Evolutionary conservation across 2,888 invertebrate genomes (phyloP).

Genomic region (Drosophila hamatofila): DNA sequence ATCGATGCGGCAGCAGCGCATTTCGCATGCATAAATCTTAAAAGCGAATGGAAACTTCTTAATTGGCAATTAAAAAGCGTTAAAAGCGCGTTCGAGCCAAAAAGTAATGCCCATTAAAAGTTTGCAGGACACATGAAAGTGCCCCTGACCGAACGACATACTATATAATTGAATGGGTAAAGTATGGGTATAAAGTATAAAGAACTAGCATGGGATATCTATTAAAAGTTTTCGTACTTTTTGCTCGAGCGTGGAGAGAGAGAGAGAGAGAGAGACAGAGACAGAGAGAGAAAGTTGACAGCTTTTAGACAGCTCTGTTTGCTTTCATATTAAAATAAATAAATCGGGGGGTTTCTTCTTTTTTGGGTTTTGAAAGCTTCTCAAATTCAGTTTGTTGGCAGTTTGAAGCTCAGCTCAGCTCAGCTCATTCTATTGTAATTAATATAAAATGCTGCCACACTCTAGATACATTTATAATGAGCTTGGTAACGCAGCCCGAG

Average conservation of each 20-base stretch:
- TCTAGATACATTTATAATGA: slow-evolving; percentile 57
- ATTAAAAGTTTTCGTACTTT: slow-evolving; percentile 2
- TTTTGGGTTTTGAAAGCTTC: not conserved
- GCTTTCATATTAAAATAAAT: not conserved
- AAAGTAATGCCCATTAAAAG: slow-evolving; percentile 45
- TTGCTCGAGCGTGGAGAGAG: not conserved
- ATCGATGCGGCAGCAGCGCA: slow-evolving; percentile 50
- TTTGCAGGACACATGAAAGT: slow-evolving; percentile 33
- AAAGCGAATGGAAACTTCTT: slow-evolving; percentile 55
- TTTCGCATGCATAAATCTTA: slow-evolving; percentile 44
- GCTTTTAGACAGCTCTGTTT: not conserved
- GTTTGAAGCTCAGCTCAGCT: slow-evolving; percentile 4
- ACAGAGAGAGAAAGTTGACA: not conserved
- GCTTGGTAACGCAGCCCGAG: slow-evolving; percentile 38
- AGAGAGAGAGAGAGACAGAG: not conserved
- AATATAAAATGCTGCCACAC: slow-evolving; percentile 50
- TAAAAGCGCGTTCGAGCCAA: slow-evolving; percentile 35
- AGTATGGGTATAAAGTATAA: no score
- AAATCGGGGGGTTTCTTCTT: not conserved
- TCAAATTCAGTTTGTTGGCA: not conserved
- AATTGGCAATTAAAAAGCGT: slow-evolving; percentile 74
- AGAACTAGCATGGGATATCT: not conserved
- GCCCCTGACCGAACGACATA: not conserved
- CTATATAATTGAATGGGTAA: slow-evolving; percentile 14
- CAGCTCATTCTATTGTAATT: slow-evolving; percentile 41